Evolutionary conservation across 1,140 invertebrate species (phyloP).

Genomic region (Bombus consobrinus): DNA sequence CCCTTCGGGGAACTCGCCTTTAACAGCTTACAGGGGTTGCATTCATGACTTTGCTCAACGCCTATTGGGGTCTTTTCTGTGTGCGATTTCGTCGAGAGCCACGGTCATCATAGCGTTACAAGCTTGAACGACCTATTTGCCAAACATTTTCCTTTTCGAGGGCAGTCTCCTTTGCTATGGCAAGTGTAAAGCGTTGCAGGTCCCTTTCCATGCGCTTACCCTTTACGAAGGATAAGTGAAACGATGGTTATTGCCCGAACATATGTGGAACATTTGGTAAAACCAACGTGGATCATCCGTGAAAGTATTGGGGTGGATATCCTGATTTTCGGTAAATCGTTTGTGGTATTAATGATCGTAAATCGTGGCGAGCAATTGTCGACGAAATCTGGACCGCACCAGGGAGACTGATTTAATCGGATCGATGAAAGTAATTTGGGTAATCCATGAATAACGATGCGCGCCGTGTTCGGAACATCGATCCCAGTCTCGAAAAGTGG

Average conservation of each 20-base stretch:
- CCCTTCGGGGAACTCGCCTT: slow-evolving; percentile 42
- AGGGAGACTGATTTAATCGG: slow-evolving; percentile 9
- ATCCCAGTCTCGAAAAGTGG: too few relatives aligned
- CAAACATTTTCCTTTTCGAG: slow-evolving; percentile 67
- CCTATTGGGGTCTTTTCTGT: slow-evolving; percentile 55
- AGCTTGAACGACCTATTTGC: slow-evolving; percentile 69
- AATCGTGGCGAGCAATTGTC: slow-evolving; percentile 34
- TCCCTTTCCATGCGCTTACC: slow-evolving; percentile 12
- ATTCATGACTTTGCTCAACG: slow-evolving; percentile 68
- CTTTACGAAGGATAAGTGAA: slow-evolving; percentile 17
- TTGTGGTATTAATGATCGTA: slow-evolving; percentile 33
- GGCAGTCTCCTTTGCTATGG: slow-evolving; percentile 43
- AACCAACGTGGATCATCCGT: not conserved
- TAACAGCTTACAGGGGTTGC: slow-evolving; percentile 74
- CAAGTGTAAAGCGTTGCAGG: slow-evolving; percentile 54
- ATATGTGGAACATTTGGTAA: slow-evolving; percentile 62
- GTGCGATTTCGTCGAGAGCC: slow-evolving; percentile 58
- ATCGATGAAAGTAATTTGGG: slow-evolving; percentile 21
- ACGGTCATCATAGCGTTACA: slow-evolving; percentile 58
- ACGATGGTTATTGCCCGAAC: slow-evolving; percentile 54
- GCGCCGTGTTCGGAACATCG: not conserved
- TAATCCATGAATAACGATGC: slow-evolving; percentile 22
- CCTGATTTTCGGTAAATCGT: slow-evolving; percentile 54
- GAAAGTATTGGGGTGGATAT: slow-evolving; percentile 4
- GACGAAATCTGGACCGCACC: not conserved